Evolutionary conservation across 2,797 vertebrate genomes (phyloP), one percentile per base, ranked within the genome.

Genomic region (Menidia menidia): DNA sequence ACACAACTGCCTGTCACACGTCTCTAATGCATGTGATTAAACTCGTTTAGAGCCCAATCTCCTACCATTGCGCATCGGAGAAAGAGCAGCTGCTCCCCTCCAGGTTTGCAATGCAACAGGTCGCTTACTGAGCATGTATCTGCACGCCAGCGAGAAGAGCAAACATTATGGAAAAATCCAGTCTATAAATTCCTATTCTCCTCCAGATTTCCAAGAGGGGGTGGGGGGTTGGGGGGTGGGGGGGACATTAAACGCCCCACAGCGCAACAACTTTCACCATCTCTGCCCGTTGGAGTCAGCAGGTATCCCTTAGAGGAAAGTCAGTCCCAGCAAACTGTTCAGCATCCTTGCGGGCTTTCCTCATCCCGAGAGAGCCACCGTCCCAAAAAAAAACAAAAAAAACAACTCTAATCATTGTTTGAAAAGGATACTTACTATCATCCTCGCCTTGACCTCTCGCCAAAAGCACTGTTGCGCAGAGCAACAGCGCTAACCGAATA

Each of bases 401-500:
- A 30, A 0, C 75, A 71, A 82, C 39, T 63, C 68, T 87, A 81
- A 85, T 77, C 78, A 88, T 78, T 70, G 81, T 86, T 81, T 84
- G 74, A 90, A 88, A 88, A 71, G 50, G 62, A 87, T 94, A 97
- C 97, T 97, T 92, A 99, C 97, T 89, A 82, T 99, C 97, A 92
- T 96, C 96, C 93, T 96, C 96, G 90, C 93, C 95, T 96, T 99
- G 97, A 94, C 95, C 96, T 90, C 92, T 95, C 80, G 92, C 96
- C 95, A 96, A 93, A 93, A 98, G 94, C 87, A 94, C 96, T 55
- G 96, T 88, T 88, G 96, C 97, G 93, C 96, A 96, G 94, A 99
- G 96, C 94, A 98, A 88, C 89, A 99, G 96, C 95, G 96, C 96
- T 95, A 97, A 95, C 96, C 97, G 97, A 94, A 97, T 96, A 98